Evolutionary conservation across 2,113 vertebrate genomes (phyloP).

Genomic region (Chloropsis cyanopogon): DNA sequence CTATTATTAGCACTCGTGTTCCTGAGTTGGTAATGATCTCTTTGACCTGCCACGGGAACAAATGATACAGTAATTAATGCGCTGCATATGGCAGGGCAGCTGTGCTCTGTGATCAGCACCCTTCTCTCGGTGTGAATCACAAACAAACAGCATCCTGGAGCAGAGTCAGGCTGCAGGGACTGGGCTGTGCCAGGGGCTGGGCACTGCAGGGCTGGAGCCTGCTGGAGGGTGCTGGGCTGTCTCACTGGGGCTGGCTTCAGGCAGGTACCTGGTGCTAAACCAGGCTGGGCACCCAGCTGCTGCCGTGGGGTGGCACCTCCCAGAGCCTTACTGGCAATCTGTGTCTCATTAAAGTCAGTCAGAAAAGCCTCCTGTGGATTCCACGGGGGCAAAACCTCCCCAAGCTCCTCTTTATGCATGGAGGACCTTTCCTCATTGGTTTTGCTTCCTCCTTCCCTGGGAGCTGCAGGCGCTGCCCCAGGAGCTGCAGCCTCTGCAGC

Average conservation of each 20-base stretch:
- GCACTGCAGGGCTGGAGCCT: neutral
- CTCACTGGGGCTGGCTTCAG: rapidly evolving
- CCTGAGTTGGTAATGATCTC: neutral
- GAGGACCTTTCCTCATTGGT: neutral
- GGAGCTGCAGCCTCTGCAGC: neutral
- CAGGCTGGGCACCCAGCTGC: rapidly evolving
- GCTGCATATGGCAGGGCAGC: neutral
- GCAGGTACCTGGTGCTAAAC: neutral
- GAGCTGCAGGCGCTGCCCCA: neutral
- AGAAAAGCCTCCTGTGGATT: neutral
- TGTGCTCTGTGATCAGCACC: neutral
- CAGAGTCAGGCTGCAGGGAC: neutral
- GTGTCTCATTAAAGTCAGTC: rapidly evolving
- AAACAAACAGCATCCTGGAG: neutral
- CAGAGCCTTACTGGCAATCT: neutral
- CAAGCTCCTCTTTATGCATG: rapidly evolving
- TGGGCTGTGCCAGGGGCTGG: rapidly evolving
- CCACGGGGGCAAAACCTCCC: neutral
- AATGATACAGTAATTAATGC: neutral
- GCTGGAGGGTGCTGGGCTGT: neutral
- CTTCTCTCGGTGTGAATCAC: neutral
- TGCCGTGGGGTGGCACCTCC: neutral
- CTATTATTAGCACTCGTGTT: neutral
- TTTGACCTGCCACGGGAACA: neutral
- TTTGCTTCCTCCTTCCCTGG: neutral